Evolutionary conservation across 2,113 vertebrate species (phyloP), one percentile per base, ranked within the genome.

Genomic region (Ginglymostoma cirratum): DNA sequence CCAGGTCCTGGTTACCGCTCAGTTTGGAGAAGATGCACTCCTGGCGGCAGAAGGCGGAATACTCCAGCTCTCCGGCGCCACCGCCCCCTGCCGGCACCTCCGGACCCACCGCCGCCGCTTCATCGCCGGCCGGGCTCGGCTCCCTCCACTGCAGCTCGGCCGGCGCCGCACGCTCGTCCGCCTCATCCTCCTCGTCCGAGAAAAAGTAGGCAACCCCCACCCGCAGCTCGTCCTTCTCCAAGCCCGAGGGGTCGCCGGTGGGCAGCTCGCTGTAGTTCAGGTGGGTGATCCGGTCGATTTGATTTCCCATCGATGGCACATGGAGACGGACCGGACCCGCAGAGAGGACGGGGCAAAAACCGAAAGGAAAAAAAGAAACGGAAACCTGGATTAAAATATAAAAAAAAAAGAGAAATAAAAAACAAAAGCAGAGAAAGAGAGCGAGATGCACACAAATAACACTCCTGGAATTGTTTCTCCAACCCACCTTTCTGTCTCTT

Each of bases 231-330:
- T 99, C 99, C 97, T 99, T 99, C 98, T 99, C 99, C 96, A 99
- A 98, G 97, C 99, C 99, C 96, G 99, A 99, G 96, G 99, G 99
- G 98, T 99, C 99, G 97, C 99, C 99, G 83, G 99, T 99, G 97
- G 99, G 99, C 98, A 99, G 97, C 97, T 99, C 99, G 97, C 99
- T 99, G 98, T 99, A 99, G 98, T 98, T 99, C 97, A 99, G 99
- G 98, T 99, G 99, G 97, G 99, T 99, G 98, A 99, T 99, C 98
- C 99, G 99, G 97, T 99, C 99, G 98, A 99, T 99, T 99, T 99
- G 99, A 98, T 99, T 99, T 98, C 99, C 99, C 99, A 99, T 99
- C 99, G 99, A 99, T 99, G 98, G 98, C 98, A 98, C 93, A 89
- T 55, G 48, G 23, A 55, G n/a, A 27, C 86, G 17, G 23, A 89